Conservation (phyloP, 2,797 vertebrate genomes). For the Anabas testudineus region DNA sequence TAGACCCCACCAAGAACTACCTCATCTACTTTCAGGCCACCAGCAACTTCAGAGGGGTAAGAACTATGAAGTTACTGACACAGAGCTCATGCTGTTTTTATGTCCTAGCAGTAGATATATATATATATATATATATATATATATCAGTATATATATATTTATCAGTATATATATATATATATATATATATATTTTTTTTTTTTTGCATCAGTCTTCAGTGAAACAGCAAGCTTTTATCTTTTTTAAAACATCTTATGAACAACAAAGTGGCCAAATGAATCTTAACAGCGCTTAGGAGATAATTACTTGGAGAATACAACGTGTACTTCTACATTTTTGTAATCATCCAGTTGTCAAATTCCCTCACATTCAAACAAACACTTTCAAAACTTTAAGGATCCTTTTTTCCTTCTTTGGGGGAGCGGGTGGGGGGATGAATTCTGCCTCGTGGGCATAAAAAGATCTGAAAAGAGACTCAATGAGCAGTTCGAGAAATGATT, state of each 20-base stretch:
- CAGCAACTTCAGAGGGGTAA: constrained; percentile 95
- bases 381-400: constrained; percentile 22
- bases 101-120: constrained; percentile 24
- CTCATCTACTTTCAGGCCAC: constrained; percentile 96
- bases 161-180: constrained; percentile 3
- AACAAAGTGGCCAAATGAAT: constrained; percentile 5
- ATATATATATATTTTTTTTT: constrained; percentile 17
- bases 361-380: constrained; percentile 14
- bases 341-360: constrained; percentile 30
- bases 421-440: constrained; percentile 38
- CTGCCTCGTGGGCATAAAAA: constrained; percentile 15
- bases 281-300: constrained; percentile 26
- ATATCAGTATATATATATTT: too few relatives aligned
- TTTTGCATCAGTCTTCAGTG: constrained; percentile 15
- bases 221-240: not conserved
- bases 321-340: not conserved
- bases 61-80: constrained; percentile 46
- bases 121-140: not conserved
- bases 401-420: not conserved
- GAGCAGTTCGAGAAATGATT: constrained; percentile 32
- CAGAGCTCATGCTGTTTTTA: not conserved
- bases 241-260: constrained; percentile 1
- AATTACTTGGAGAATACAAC: constrained; percentile 21
- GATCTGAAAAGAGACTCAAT: constrained; percentile 21
- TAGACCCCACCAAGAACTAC: constrained; percentile 95